Evolutionary conservation across 2,797 vertebrate genomes (phyloP).

Genomic region (Neoniphon sammara): DNA sequence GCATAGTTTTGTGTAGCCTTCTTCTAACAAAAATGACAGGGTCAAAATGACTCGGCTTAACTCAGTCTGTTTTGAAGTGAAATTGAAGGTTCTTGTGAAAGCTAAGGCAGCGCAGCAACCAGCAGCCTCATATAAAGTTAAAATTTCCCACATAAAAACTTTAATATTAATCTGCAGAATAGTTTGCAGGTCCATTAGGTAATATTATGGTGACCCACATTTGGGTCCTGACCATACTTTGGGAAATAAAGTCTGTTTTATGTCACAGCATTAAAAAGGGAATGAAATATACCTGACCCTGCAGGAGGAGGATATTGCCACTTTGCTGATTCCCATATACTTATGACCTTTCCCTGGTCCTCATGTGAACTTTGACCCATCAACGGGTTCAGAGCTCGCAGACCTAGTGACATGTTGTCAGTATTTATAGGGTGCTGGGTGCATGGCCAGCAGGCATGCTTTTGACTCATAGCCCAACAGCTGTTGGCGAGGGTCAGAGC

Average conservation of each 20-base stretch:
- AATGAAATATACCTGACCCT: too few relatives aligned
- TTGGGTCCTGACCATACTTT: background rate
- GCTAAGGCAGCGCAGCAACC: constrained; percentile 15
- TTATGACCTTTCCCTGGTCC: constrained; percentile 43
- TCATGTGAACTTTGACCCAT: constrained; percentile 48
- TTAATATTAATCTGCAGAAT: constrained; percentile 23
- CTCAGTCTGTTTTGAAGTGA: constrained; percentile 27
- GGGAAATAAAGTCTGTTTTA: background rate
- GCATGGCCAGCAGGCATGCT: constrained; percentile 51
- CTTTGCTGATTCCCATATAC: constrained; percentile 1
- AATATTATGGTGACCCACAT: background rate
- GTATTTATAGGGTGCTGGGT: constrained; percentile 75
- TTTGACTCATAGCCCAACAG: constrained; percentile 54
- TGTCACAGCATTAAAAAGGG: too few relatives aligned
- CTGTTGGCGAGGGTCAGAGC: constrained; percentile 57
- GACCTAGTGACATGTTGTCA: constrained; percentile 49
- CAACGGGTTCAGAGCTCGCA: constrained; percentile 49
- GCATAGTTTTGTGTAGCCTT: constrained; percentile 43
- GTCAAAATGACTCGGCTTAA: constrained; percentile 27
- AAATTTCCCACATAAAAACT: constrained; percentile 6
- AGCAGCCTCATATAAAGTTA: constrained; percentile 1
- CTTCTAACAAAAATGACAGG: constrained; percentile 37
- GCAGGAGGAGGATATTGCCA: constrained; percentile 14
- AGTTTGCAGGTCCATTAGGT: background rate
- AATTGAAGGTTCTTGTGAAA: constrained; percentile 29